Evolutionary conservation across 2,888 invertebrate genomes (phyloP).

Genomic region (Metellina segmentata): DNA sequence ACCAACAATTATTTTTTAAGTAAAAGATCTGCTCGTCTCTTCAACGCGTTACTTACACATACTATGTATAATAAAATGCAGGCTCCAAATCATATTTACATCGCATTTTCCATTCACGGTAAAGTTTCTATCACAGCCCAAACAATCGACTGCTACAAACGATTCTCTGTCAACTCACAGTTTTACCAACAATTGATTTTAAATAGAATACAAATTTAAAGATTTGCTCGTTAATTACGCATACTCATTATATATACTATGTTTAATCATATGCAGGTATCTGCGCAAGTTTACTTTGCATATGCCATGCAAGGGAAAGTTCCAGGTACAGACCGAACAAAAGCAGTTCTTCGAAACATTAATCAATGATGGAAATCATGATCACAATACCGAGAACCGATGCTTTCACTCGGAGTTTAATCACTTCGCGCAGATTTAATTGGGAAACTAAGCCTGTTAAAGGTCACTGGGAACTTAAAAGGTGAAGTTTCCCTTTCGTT

Average conservation of each 20-base stretch:
- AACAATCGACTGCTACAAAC: background rate
- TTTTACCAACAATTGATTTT: too few relatives aligned
- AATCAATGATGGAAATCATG: background rate
- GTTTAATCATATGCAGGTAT: background rate
- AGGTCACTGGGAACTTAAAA: background rate
- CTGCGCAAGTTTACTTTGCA: slow-evolving; percentile 17
- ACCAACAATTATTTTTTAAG: too few relatives aligned
- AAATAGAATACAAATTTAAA: too few relatives aligned
- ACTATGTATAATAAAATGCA: slow-evolving; percentile 2
- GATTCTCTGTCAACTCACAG: too few relatives aligned
- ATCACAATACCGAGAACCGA: too few relatives aligned
- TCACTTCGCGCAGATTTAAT: background rate
- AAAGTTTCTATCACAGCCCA: background rate
- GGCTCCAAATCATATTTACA: background rate
- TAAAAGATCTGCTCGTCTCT: background rate
- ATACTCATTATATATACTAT: slow-evolving; percentile 15
- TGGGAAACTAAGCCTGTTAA: background rate
- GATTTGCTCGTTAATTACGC: background rate
- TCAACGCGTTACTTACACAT: slow-evolving; percentile 1
- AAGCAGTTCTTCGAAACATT: background rate
- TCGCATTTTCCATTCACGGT: slow-evolving; percentile 9
- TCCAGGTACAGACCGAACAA: background rate
- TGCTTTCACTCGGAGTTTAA: background rate
- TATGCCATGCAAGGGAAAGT: slow-evolving; percentile 21
- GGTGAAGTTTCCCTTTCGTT: background rate